Percentiles rank a stretch among this genome's conserved stretches.
Evolutionary conservation across 2,113 vertebrate species (phyloP).

Genomic region (Myotis lucifugus): DNA sequence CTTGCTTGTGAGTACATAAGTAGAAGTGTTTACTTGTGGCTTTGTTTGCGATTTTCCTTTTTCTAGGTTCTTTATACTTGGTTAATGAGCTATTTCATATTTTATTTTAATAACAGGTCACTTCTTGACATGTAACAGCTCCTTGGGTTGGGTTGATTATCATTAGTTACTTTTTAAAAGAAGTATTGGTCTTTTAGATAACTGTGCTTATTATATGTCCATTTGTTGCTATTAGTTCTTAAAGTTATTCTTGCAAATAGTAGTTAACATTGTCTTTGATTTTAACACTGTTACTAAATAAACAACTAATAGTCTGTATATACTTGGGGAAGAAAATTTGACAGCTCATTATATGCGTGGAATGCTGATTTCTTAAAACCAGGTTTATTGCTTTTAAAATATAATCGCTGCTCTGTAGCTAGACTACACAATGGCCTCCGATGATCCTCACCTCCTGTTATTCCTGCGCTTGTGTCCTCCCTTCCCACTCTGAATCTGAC

Average conservation of each 20-base stretch:
- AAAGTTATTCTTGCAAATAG: not conserved
- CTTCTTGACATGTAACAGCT: constrained; percentile 69
- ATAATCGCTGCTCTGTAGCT: not conserved
- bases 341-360: not conserved
- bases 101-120: constrained; percentile 77
- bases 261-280: not conserved
- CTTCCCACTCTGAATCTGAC: not conserved
- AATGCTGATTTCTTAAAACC: not conserved
- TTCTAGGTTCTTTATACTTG: constrained; percentile 45
- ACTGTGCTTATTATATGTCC: not conserved
- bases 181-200: not conserved
- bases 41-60: constrained; percentile 51
- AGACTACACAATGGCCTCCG: not conserved
- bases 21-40: not conserved
- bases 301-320: not conserved
- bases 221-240: constrained; percentile 3
- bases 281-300: not conserved
- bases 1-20: constrained; percentile 66
- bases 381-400: not conserved
- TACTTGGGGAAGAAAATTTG: not conserved
- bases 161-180: constrained; percentile 49
- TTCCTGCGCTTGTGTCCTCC: not conserved
- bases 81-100: constrained; percentile 76
- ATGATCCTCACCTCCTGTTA: not conserved
- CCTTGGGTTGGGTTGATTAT: constrained; percentile 72